These are phyloP conservation scores for Novumbra hubbsi DNA, from an alignment of 2,797 vertebrate genomes.

Conservation along the genomic window DNA sequence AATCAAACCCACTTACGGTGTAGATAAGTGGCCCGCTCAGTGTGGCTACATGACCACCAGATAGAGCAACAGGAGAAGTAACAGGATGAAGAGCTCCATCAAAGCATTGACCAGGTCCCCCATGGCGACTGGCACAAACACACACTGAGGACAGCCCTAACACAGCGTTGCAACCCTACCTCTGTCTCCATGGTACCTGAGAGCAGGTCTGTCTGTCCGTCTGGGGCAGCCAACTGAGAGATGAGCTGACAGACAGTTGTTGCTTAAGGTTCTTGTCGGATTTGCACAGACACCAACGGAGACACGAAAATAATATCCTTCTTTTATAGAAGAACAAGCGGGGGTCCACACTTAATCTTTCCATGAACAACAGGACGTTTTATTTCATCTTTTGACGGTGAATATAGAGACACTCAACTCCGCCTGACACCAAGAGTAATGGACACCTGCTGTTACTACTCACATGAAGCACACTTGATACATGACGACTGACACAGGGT, in stretches of 20 bases:
- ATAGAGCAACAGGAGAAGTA: not conserved
- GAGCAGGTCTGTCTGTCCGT: not conserved
- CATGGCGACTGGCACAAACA: not conserved
- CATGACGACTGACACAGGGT: slow-evolving; percentile 16
- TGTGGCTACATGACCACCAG: not conserved
- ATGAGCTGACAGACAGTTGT: no score
- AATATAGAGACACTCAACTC: no score
- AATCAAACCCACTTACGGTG: no score
- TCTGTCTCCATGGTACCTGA: slow-evolving; percentile 74
- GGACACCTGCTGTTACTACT: slow-evolving; percentile 45
- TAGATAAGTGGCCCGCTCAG: no score
- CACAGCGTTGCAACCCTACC: slow-evolving; percentile 58
- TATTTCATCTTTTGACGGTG: no score
- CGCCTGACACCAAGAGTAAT: no score
- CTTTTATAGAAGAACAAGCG: no score
- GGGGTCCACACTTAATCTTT: no score
- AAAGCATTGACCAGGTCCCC: not conserved
- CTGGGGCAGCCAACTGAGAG: not conserved
- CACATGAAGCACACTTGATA: slow-evolving; percentile 44
- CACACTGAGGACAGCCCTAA: not conserved
- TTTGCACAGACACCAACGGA: no score
- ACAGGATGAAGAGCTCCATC: not conserved
- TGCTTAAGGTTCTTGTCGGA: no score
- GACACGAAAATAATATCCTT: no score
- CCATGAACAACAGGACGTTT: no score